These are phyloP conservation scores for Neoseiulus cucumeris DNA, from an alignment of 1,140 invertebrate species.

Conservation along the genomic window DNA sequence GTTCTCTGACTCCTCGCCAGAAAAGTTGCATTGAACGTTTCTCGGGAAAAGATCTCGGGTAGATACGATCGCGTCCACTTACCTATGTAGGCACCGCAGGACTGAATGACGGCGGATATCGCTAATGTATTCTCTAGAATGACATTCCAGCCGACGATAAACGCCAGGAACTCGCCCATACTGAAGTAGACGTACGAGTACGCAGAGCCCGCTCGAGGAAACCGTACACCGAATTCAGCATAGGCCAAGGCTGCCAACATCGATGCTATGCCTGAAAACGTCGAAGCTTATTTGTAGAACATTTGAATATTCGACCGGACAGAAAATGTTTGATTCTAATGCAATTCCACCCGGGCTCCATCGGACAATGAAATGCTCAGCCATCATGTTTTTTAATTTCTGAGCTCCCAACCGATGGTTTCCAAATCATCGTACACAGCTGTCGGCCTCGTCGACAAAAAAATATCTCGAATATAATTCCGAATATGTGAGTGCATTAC, in stretches of 20 bases:
- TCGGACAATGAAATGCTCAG: neutral
- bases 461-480: no score
- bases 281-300: neutral
- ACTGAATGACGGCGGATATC: slow-evolving; percentile 46
- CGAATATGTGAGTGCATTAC: no score
- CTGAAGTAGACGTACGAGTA: slow-evolving; percentile 32
- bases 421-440: no score
- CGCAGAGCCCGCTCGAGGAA: slow-evolving; percentile 52
- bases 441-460: no score
- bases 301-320: neutral
- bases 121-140: slow-evolving; percentile 50
- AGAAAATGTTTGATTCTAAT: neutral
- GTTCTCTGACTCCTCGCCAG: no score
- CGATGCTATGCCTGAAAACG: slow-evolving; percentile 44
- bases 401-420: no score
- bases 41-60: no score
- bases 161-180: slow-evolving; percentile 31
- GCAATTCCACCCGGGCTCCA: neutral
- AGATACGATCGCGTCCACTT: neutral
- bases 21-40: no score
- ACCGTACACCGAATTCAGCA: slow-evolving; percentile 82
- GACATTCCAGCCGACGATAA: slow-evolving; percentile 33
- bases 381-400: neutral
- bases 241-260: slow-evolving; percentile 71
- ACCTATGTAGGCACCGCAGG: slow-evolving; percentile 80